Conservation (phyloP, 2,797 vertebrate genomes). For the Caiman crocodilus region DNA sequence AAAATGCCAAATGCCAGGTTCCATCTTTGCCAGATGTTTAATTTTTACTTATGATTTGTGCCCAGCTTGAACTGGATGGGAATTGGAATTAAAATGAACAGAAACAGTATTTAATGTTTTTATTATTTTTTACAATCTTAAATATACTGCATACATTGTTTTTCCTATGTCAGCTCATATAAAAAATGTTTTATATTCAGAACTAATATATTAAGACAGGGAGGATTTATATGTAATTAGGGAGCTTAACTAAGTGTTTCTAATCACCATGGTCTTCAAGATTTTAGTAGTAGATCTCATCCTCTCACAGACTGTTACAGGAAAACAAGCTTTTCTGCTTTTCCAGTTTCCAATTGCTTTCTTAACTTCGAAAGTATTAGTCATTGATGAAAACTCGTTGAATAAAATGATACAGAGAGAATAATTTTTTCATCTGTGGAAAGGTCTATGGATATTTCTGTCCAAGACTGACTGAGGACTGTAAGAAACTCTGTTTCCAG, state of each 20-base stretch:
- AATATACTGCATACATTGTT: no score
- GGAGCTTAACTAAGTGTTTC: not conserved
- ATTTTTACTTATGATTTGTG: not conserved
- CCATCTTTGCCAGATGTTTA: fast-evolving
- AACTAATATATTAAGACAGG: not conserved
- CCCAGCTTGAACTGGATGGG: not conserved
- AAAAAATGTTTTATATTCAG: not conserved
- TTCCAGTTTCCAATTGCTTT: not conserved
- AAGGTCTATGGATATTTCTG: not conserved
- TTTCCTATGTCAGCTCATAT: not conserved
- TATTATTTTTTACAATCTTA: no score
- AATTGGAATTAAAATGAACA: not conserved
- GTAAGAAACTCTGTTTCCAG: fast-evolving
- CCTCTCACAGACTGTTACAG: not conserved
- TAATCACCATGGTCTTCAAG: not conserved
- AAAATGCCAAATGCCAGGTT: fast-evolving
- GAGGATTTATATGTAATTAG: not conserved
- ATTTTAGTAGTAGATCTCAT: not conserved
- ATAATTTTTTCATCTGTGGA: not conserved
- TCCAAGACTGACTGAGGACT: not conserved
- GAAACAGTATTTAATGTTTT: not conserved
- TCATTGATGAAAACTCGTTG: not conserved
- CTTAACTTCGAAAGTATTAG: not conserved
- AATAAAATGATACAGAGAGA: not conserved
- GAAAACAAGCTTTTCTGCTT: not conserved